Percentiles rank a stretch among this genome's conserved stretches.
Conservation (phyloP, 2,113 vertebrate species). For the Amphiprion percula region DNA sequence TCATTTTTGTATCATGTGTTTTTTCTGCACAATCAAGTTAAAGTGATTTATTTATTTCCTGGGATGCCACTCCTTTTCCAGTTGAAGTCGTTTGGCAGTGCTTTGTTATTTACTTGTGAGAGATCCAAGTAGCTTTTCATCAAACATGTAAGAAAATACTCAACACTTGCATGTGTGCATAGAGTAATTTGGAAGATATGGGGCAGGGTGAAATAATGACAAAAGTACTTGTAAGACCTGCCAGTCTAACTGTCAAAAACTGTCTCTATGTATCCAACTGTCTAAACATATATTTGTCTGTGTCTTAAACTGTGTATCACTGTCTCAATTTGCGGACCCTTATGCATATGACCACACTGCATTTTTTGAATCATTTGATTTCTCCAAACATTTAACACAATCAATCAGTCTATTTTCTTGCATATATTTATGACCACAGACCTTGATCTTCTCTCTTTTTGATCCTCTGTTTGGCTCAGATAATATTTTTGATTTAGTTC, state of each 20-base stretch:
- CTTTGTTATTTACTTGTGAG: background rate
- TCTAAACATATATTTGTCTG: conserved; percentile 29
- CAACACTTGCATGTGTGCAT: background rate
- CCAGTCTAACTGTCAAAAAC: conserved; percentile 21
- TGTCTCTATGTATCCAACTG: conserved; percentile 20
- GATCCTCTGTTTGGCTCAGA: background rate
- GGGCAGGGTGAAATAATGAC: conserved; percentile 6
- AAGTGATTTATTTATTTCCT: too few relatives aligned
- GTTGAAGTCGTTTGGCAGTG: background rate
- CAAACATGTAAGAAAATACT: background rate
- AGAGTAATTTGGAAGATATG: background rate
- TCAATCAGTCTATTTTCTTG: too few relatives aligned
- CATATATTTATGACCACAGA: too few relatives aligned
- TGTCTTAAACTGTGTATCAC: conserved; percentile 18
- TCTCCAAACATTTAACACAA: background rate
- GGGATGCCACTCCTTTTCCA: background rate
- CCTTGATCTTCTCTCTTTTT: too few relatives aligned
- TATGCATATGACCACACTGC: background rate
- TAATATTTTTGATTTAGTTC: background rate
- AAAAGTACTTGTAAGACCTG: conserved; percentile 25
- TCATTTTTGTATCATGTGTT: too few relatives aligned
- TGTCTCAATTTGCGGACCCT: conserved; percentile 22
- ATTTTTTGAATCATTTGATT: background rate
- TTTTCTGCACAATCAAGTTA: too few relatives aligned
- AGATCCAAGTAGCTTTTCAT: background rate